phyloP scores from a whole-genome alignment of 2,797 vertebrate species.

The Poliocrania exsul region DNA sequence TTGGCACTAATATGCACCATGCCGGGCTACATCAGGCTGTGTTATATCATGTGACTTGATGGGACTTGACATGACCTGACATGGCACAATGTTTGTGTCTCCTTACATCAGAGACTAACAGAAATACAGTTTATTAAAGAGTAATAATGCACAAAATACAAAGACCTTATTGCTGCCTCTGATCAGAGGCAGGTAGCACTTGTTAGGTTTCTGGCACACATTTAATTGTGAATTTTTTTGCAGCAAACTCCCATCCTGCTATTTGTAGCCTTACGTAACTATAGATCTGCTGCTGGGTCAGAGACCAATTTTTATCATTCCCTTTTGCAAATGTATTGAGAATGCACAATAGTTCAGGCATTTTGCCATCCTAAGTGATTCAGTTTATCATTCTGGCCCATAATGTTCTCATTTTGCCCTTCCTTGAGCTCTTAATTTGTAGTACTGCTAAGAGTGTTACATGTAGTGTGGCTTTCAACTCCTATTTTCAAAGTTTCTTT shows the following conservation, averaged over 20 bases:
- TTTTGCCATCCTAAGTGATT: conserved; percentile 24
- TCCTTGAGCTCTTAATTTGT: conserved; percentile 38
- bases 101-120: conserved; percentile 38
- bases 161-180: background rate
- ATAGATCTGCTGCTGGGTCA: background rate
- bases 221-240: background rate
- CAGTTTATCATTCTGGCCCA: conserved; percentile 34
- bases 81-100: conserved; percentile 60
- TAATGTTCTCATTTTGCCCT: conserved; percentile 42
- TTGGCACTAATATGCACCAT: conserved; percentile 33
- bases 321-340: background rate
- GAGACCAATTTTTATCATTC: background rate
- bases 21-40: conserved; percentile 25
- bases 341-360: background rate
- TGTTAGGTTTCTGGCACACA: background rate
- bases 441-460: background rate
- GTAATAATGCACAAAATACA: conserved; percentile 12
- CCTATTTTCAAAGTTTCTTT: conserved; percentile 43
- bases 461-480: conserved; percentile 28
- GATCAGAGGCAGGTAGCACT: background rate
- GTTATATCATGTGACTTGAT: background rate
- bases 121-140: conserved; percentile 16
- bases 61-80: conserved; percentile 60
- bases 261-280: background rate
- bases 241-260: background rate